phyloP scores from a whole-genome alignment of 2,797 vertebrate species.

The Gila robusta region DNA sequence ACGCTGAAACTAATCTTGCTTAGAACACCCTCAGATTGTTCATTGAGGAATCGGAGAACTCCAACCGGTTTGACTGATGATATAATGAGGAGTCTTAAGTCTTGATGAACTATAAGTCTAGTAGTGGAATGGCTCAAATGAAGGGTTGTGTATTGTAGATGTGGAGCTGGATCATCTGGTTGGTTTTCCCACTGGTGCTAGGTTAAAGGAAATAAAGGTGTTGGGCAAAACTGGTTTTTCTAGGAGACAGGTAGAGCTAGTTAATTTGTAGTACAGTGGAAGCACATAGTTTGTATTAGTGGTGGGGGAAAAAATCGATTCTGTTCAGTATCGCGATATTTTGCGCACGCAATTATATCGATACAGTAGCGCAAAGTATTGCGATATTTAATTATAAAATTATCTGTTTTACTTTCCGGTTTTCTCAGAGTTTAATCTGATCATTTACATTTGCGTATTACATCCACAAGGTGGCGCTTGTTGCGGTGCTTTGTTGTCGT shows the following conservation, averaged over 20 bases:
- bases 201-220: constrained; percentile 43
- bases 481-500: too few relatives aligned
- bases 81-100: constrained; percentile 21
- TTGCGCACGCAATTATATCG: too few relatives aligned
- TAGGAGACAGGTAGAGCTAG: constrained; percentile 56
- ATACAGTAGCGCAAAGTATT: too few relatives aligned
- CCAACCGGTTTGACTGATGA: constrained; percentile 15
- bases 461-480: too few relatives aligned
- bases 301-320: too few relatives aligned
- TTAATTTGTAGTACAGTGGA: constrained; percentile 42
- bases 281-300: neutral
- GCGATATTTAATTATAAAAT: too few relatives aligned
- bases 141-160: constrained; percentile 12
- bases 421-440: too few relatives aligned
- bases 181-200: constrained; percentile 29
- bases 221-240: constrained; percentile 57
- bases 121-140: constrained; percentile 20
- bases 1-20: constrained; percentile 11
- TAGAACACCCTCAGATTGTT: constrained; percentile 3
- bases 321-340: too few relatives aligned
- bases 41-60: neutral
- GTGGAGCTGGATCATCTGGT: constrained; percentile 37
- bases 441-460: too few relatives aligned
- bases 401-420: too few relatives aligned
- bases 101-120: neutral